A percentile compares a stretch with the other conserved stretches of the same genome.
phyloP scores from a whole-genome alignment of 2,888 invertebrate species.

The Callyntrura sp. region DNA sequence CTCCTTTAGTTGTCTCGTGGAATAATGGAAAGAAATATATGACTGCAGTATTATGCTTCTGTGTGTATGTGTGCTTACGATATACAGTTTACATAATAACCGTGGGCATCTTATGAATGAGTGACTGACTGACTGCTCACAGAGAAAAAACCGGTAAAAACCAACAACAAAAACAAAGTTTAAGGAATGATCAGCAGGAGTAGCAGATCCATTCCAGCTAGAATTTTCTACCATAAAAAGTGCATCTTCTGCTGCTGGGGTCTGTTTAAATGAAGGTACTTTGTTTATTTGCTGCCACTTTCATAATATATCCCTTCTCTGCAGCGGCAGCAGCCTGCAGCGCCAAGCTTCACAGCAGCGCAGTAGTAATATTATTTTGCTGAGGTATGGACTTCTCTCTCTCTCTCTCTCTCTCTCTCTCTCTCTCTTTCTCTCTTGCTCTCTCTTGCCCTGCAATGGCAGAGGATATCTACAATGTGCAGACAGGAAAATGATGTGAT shows the following conservation, averaged over 20 bases:
- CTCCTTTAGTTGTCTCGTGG: conserved; percentile 37
- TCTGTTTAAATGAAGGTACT: conserved; percentile 28
- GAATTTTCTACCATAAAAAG: background rate
- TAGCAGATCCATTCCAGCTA: conserved; percentile 3
- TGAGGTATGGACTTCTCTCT: background rate
- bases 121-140: conserved; percentile 6
- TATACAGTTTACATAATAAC: background rate
- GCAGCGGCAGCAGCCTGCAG: conserved; percentile 1
- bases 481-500: conserved; percentile 70
- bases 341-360: background rate
- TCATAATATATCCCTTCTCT: background rate
- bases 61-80: background rate
- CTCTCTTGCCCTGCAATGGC: too few species aligned
- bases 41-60: background rate
- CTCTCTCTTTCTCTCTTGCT: too few species aligned
- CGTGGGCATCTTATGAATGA: conserved; percentile 14
- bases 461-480: conserved; percentile 55
- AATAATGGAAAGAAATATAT: conserved; percentile 28
- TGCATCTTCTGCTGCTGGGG: conserved; percentile 22
- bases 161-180: conserved; percentile 29
- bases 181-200: conserved; percentile 23
- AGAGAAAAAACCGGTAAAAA: conserved; percentile 22
- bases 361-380: background rate
- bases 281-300: conserved; percentile 53
- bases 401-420: too few species aligned